Conservation (phyloP, 2,888 invertebrate genomes). For the Pristionchus arcanus region DNA sequence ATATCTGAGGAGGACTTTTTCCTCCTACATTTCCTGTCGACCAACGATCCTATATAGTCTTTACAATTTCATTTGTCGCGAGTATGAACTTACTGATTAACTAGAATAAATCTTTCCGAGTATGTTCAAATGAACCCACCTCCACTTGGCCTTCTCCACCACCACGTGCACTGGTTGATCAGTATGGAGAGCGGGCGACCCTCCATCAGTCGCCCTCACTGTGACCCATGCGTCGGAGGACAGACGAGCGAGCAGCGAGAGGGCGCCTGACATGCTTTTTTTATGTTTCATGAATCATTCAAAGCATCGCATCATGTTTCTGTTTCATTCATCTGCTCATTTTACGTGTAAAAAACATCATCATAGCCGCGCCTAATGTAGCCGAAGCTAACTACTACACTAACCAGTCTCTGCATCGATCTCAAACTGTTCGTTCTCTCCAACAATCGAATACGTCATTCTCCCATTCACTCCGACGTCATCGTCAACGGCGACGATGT, state of each 20-base stretch:
- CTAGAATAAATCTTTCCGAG: neutral
- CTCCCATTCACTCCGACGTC: slow-evolving; percentile 94
- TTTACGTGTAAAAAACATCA: too few species aligned
- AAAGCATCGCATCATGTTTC: too few species aligned
- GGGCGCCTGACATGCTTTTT: slow-evolving; percentile 22
- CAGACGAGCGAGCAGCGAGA: slow-evolving; percentile 29
- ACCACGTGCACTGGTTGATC: slow-evolving; percentile 63
- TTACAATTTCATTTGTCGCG: too few species aligned
- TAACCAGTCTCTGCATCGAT: slow-evolving; percentile 35
- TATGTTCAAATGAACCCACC: neutral
- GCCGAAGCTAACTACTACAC: neutral
- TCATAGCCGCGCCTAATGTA: too few species aligned
- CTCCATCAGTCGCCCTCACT: slow-evolving; percentile 63
- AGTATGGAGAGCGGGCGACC: slow-evolving; percentile 60
- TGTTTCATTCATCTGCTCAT: too few species aligned
- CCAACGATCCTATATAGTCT: too few species aligned
- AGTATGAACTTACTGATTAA: too few species aligned
- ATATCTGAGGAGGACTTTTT: too few species aligned
- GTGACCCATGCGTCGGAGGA: slow-evolving; percentile 56
- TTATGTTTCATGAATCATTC: neutral
- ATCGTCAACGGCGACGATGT: slow-evolving; percentile 92
- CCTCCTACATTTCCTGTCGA: too few species aligned
- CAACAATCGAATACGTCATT: slow-evolving; percentile 82
- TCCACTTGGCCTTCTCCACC: slow-evolving; percentile 52
- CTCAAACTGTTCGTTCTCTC: slow-evolving; percentile 51